Base-by-base conservation (phyloP, 2,113 vertebrate genomes). In the Laticauda colubrina region DNA sequence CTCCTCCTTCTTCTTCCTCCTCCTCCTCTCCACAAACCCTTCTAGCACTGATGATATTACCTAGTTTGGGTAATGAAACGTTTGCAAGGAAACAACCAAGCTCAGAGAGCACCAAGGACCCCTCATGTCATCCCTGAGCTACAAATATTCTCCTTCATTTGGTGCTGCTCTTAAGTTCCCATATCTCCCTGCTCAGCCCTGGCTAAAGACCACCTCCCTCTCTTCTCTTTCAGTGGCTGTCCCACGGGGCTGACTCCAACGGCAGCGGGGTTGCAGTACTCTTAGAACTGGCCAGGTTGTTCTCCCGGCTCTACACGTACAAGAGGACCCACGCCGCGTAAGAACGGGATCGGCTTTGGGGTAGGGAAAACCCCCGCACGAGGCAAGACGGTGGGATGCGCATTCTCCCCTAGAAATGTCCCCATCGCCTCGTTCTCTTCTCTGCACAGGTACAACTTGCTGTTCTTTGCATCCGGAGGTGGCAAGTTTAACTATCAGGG, bases 401-500 rank as follows among this genome's bases (percentile, higher is more conserved):
- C 14, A 0, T 29, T 24, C 3, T 0, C 45, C 3, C 20, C 7
- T 11, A 7, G 53, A 14, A 91, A 14, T 34, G 1, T 34, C 3
- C 4, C 85, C 20, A 3, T 43, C 24, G 34, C 48, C 75, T 4
- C 14, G 2, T 3, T 86, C 34, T 55, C 26, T 51, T 24, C 59
- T 26, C 51, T 24, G 10, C 5, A 55, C 96, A 99, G 99, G 96
- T 99, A 99, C 96, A 99, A 99, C 93, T 97, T 99, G 94, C 97
- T 99, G 90, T 99, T 99, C 97, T 99, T 99, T 91, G 98, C 99
- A 0, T 99, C 99, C 0, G 99, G 99, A 91, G 99, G 99, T 34
- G 99, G 99, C 51, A 99, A 99, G 95, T 99, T 99, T 94, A 99
- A 99, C 97, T 99, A 99, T 93, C 99, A 99, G 97, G 99, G 99